Conservation (phyloP, 2,888 invertebrate genomes). For the Polyommatus iphigenia region DNA sequence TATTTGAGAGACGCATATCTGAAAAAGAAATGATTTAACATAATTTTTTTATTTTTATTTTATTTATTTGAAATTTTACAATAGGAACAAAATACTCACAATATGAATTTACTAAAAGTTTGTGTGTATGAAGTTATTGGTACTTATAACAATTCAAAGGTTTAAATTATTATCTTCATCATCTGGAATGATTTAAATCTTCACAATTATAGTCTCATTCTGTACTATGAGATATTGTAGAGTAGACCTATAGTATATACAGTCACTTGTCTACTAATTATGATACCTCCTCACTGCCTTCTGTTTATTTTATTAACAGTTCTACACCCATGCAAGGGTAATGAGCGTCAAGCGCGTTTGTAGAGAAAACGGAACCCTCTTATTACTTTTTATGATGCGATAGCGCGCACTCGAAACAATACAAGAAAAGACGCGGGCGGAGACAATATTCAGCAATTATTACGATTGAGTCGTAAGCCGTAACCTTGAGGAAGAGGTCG, state of each 20-base stretch:
- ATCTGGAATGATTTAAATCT: too few species aligned
- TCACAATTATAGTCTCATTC: too few species aligned
- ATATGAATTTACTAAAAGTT: not conserved
- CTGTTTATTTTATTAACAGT: too few species aligned
- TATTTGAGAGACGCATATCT: slow-evolving; percentile 17
- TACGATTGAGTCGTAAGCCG: slow-evolving; percentile 19
- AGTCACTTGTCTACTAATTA: too few species aligned
- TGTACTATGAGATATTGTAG: too few species aligned
- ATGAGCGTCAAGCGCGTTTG: not conserved
- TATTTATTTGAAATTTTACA: not conserved
- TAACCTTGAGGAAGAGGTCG: slow-evolving; percentile 30
- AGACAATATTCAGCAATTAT: slow-evolving; percentile 9
- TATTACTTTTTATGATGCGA: not conserved
- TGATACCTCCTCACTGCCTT: too few species aligned
- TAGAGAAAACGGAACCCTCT: not conserved
- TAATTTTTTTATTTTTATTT: not conserved
- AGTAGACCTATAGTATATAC: too few species aligned
- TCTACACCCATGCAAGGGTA: too few species aligned
- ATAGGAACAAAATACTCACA: not conserved
- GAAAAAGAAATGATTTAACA: slow-evolving; percentile 19
- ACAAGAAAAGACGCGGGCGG: too few species aligned
- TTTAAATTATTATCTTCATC: not conserved
- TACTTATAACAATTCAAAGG: not conserved
- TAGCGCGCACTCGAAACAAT: not conserved
- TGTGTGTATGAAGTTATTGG: not conserved